Percentiles rank a stretch among this genome's conserved stretches.
These are phyloP conservation scores for Orgyia antiqua DNA, from an alignment of 2,888 invertebrate genomes.

Conservation along the genomic window DNA sequence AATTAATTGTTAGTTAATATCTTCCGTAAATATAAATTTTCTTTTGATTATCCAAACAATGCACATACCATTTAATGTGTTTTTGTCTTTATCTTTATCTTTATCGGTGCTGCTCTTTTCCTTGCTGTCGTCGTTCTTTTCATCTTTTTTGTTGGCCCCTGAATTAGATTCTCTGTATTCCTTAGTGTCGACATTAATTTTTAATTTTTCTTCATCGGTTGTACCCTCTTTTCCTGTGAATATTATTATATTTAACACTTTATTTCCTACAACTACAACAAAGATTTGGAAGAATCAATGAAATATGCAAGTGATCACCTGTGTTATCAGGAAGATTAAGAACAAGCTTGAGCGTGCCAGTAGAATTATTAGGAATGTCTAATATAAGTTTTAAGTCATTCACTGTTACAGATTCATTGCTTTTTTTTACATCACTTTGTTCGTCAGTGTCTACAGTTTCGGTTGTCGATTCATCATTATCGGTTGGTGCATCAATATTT, in stretches of 20 bases:
- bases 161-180: slow-evolving; percentile 1
- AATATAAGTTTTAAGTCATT: slow-evolving; percentile 12
- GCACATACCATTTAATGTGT: slow-evolving; percentile 10
- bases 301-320: slow-evolving; percentile 19
- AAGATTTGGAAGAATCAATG: slow-evolving; percentile 9
- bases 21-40: too few species aligned
- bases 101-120: not conserved
- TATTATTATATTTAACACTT: slow-evolving; percentile 4
- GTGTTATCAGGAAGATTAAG: slow-evolving; percentile 14
- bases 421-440: slow-evolving; percentile 12
- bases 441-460: slow-evolving; percentile 4
- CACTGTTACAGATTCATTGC: slow-evolving; percentile 5
- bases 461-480: slow-evolving; percentile 8
- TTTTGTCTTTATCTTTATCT: slow-evolving; percentile 3
- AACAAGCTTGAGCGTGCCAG: slow-evolving; percentile 11
- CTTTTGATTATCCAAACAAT: too few species aligned
- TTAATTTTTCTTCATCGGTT: slow-evolving; percentile 1
- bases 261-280: too few species aligned
- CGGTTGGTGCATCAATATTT: slow-evolving; percentile 11
- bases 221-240: slow-evolving; percentile 8
- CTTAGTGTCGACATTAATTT: slow-evolving; percentile 8
- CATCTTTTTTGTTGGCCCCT: not conserved
- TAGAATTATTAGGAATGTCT: slow-evolving; percentile 9
- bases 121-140: not conserved
- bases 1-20: not conserved